phyloP scores from a whole-genome alignment of 2,797 vertebrate species.

The Hyperoplus lanceolatus region DNA sequence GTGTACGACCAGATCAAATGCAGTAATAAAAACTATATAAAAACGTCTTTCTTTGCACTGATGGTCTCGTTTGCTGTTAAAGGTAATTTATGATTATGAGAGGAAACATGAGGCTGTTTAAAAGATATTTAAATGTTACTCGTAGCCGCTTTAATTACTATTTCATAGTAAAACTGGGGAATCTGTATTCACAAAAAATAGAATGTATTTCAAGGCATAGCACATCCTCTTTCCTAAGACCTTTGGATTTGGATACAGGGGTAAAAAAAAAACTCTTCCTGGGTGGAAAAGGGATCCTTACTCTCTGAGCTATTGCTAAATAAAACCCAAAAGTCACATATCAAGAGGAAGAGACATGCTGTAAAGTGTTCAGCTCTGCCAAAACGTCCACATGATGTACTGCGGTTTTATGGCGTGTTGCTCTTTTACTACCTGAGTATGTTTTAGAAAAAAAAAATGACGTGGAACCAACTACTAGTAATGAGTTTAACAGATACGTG shows the following conservation, averaged over 20 bases:
- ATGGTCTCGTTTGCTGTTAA: too few relatives aligned
- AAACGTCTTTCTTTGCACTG: too few relatives aligned
- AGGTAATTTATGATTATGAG: too few relatives aligned
- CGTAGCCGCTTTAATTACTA: too few relatives aligned
- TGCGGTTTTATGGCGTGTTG: neutral
- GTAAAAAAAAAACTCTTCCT: neutral
- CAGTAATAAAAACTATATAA: too few relatives aligned
- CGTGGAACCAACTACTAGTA: neutral
- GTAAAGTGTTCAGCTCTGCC: neutral
- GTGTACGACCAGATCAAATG: too few relatives aligned
- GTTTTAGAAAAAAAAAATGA: neutral
- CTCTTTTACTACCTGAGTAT: neutral
- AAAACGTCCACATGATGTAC: neutral
- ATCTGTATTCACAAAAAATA: too few relatives aligned
- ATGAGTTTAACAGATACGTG: slow-evolving; percentile 17
- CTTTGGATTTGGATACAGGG: neutral
- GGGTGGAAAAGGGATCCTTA: neutral
- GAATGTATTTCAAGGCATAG: neutral
- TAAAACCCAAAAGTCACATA: neutral
- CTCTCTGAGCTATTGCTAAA: neutral
- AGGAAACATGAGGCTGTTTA: too few relatives aligned
- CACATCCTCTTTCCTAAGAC: neutral
- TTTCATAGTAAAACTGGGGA: too few relatives aligned
- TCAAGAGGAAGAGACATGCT: neutral
- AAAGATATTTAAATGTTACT: too few relatives aligned